Percentiles rank a stretch among this genome's conserved stretches.
Conservation (phyloP, 2,888 invertebrate genomes). For the Hypsopygia costalis region DNA sequence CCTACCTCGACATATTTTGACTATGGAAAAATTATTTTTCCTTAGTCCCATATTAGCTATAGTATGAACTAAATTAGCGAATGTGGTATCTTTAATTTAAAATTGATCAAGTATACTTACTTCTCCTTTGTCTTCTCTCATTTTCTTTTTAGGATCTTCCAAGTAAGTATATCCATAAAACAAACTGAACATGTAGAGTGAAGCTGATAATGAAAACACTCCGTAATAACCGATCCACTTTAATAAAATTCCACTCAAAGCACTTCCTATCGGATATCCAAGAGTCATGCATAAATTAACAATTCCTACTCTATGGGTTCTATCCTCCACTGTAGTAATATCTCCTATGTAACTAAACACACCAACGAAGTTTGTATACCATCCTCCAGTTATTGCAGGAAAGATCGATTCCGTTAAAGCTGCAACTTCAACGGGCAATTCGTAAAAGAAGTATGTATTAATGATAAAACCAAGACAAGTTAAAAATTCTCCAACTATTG, state of each 20-base stretch:
- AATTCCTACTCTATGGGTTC: conserved; percentile 91
- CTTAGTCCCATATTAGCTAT: too few relatives aligned
- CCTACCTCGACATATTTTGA: too few relatives aligned
- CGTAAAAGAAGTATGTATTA: conserved; percentile 89
- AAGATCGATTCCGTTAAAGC: conserved; percentile 89
- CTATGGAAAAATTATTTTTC: too few relatives aligned
- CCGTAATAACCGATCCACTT: conserved; percentile 89
- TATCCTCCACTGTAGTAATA: conserved; percentile 88
- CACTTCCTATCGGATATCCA: conserved; percentile 93
- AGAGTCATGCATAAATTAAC: conserved; percentile 93
- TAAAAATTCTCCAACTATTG: conserved; percentile 89
- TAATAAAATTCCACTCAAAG: conserved; percentile 88
- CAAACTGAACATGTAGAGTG: conserved; percentile 86
- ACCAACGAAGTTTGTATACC: conserved; percentile 93
- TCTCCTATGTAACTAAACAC: conserved; percentile 94
- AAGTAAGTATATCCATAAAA: conserved; percentile 86
- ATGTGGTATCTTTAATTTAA: too few relatives aligned
- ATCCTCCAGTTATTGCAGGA: conserved; percentile 90
- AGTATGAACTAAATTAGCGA: too few relatives aligned
- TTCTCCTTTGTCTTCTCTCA: not conserved
- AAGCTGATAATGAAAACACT: conserved; percentile 86
- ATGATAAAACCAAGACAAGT: conserved; percentile 88
- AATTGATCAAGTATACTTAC: too few relatives aligned
- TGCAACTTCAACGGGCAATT: conserved; percentile 88
- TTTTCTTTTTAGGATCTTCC: conserved; percentile 78